Conservation (phyloP, 2,113 vertebrate species). For the Chunga burmeisteri region DNA sequence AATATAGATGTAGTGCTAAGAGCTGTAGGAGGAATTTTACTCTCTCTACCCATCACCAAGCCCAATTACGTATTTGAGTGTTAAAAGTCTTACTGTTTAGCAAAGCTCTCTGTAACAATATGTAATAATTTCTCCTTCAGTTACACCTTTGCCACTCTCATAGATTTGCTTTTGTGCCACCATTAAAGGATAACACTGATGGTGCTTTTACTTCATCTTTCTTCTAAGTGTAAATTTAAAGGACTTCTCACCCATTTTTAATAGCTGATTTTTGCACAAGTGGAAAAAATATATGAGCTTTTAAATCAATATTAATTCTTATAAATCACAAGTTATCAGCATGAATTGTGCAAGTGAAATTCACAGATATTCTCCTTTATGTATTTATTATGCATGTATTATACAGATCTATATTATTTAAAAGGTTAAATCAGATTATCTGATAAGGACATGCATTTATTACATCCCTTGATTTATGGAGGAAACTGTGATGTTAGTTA, state of each 20-base stretch:
- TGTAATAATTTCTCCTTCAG: neutral
- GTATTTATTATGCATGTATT: neutral
- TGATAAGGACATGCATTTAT: neutral
- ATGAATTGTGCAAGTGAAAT: conserved; percentile 11
- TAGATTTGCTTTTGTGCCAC: neutral
- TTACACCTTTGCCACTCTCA: neutral
- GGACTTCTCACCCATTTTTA: neutral
- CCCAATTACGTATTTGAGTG: neutral
- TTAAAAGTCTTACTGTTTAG: neutral
- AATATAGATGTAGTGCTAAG: neutral
- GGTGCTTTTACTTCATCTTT: neutral
- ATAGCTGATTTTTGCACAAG: conserved; percentile 26
- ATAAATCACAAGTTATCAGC: conserved; percentile 30
- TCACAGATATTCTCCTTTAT: neutral
- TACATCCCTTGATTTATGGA: neutral
- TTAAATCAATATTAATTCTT: conserved; percentile 18
- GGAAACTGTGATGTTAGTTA: neutral
- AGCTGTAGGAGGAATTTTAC: neutral
- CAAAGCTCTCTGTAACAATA: neutral
- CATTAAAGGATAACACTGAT: conserved; percentile 8
- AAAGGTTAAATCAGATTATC: neutral
- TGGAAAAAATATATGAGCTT: neutral
- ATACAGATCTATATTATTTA: neutral
- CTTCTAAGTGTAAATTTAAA: neutral
- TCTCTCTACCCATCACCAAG: neutral